Percentiles rank a stretch among this genome's conserved stretches.
phyloP scores from a whole-genome alignment of 1,140 invertebrate species.

The Drosophila tani region DNA sequence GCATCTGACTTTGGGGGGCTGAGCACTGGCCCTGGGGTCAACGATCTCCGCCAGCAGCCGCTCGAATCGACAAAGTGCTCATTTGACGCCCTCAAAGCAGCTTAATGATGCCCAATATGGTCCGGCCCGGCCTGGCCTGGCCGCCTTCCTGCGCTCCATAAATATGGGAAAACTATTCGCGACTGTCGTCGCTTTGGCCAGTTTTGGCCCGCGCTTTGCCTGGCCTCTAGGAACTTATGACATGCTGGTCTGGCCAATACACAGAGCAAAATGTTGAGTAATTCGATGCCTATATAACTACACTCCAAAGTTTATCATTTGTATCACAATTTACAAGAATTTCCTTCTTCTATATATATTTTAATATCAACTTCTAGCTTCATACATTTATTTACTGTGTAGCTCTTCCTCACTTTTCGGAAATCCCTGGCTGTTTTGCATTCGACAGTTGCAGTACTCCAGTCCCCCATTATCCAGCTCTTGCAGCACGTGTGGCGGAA shows the following conservation, averaged over 20 bases:
- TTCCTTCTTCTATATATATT: neutral
- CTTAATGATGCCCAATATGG: constrained; percentile 65
- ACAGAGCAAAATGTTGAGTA: neutral
- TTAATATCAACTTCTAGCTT: neutral
- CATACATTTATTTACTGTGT: neutral
- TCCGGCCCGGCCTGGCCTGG: constrained; percentile 5
- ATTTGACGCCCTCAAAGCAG: constrained; percentile 42
- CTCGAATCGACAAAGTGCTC: constrained; percentile 33
- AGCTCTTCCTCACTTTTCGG: constrained; percentile 14
- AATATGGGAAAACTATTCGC: constrained; percentile 58
- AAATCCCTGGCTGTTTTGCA: constrained; percentile 44
- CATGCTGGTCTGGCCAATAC: neutral
- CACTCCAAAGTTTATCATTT: too few species aligned
- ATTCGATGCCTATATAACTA: too few species aligned
- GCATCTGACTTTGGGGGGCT: constrained; percentile 24
- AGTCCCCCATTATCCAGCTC: constrained; percentile 11
- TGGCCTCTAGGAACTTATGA: constrained; percentile 40
- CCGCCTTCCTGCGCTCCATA: constrained; percentile 46
- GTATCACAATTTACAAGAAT: too few species aligned
- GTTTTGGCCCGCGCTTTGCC: constrained; percentile 24
- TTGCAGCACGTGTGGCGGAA: constrained; percentile 40
- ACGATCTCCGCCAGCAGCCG: constrained; percentile 25
- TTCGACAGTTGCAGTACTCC: constrained; percentile 43
- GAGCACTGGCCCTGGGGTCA: constrained; percentile 26
- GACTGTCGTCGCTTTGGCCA: constrained; percentile 50